Evolutionary conservation across 2,113 vertebrate genomes (phyloP), one percentile per base, ranked within the genome.

Genomic region (Channa argus): DNA sequence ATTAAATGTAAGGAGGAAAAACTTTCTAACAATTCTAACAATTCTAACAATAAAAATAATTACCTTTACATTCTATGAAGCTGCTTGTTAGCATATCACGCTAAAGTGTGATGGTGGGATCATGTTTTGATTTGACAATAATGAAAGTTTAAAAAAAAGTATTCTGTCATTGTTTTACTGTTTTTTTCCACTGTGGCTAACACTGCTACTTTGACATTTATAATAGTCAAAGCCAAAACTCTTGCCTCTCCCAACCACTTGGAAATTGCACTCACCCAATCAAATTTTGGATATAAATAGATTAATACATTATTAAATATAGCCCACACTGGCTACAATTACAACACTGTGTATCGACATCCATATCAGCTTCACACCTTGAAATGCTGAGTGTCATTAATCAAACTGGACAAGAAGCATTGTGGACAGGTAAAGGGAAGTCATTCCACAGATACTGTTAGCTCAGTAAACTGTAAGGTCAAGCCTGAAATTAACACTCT

Each of bases 31-130:
- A 66, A 62, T 72, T 80, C 59, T 65, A 63, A n/a, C n/a, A n/a
- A n/a, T n/a, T n/a, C n/a, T n/a, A n/a, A n/a, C n/a, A n/a, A 65
- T 85, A 71, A 76, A 79, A 84, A 77, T 79, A 68, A 24, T 24
- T 24, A 24, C 24, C 24, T 24, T 24, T 24, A 24, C 24, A 24
- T 24, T 24, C 24, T 24, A 24, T 24, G 24, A 24, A 24, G 24
- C 72, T 80, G 46, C 12, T 61, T 38, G 36, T 77, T 84, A 66
- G 77, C 69, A 79, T 82, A 64, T 59, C 44, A 61, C 34, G 60
- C 65, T 36, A 64, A 72, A 33, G 65, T 61, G 55, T 39, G 63
- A 79, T 63, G 50, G 55, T 85, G 71, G 47, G 61, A 63, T 66
- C n/a, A 53, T 62, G 38, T 24, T 24, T 24, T 24, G 24, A 24